phyloP scores from a whole-genome alignment of 2,888 invertebrate species.

The Drosophila limbata region DNA sequence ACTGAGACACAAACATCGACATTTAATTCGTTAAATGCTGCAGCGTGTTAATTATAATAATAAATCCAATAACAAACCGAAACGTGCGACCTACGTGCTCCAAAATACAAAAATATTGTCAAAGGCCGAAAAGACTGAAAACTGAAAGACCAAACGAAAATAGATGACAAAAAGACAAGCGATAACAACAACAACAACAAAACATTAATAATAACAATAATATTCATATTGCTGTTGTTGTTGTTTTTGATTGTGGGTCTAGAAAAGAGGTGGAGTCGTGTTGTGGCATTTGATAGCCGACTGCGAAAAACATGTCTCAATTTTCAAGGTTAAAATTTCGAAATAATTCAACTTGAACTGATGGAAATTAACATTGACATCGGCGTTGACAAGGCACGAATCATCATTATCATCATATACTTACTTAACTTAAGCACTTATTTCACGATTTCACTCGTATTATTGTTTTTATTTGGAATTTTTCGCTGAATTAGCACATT shows the following conservation, averaged over 20 bases:
- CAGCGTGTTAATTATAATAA: conserved; percentile 70
- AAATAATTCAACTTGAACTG: conserved; percentile 83
- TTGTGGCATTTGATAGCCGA: conserved; percentile 57
- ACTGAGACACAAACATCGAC: not conserved
- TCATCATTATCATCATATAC: conserved; percentile 16
- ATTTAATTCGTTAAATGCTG: conserved; percentile 52
- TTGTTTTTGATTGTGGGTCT: conserved; percentile 46
- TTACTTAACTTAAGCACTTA: conserved; percentile 17
- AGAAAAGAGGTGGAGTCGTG: conserved; percentile 63
- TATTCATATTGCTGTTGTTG: conserved; percentile 37
- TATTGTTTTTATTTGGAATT: not conserved
- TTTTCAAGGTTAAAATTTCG: conserved; percentile 78
- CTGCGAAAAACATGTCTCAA: conserved; percentile 63
- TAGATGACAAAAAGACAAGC: conserved; percentile 40
- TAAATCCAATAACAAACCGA: conserved; percentile 74
- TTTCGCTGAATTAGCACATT: conserved; percentile 50
- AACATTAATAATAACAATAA: conserved; percentile 43
- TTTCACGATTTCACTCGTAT: conserved; percentile 31
- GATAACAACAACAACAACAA: conserved; percentile 45
- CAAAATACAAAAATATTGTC: conserved; percentile 58
- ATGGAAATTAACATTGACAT: conserved; percentile 78
- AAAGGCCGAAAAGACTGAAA: conserved; percentile 57
- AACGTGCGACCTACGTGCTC: conserved; percentile 77
- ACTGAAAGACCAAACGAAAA: conserved; percentile 44
- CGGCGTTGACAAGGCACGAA: conserved; percentile 61